A percentile compares a stretch with the other conserved stretches of the same genome.
Evolutionary conservation across 2,888 invertebrate genomes (phyloP).

Genomic region (Venustoraphidia nigricollis): DNA sequence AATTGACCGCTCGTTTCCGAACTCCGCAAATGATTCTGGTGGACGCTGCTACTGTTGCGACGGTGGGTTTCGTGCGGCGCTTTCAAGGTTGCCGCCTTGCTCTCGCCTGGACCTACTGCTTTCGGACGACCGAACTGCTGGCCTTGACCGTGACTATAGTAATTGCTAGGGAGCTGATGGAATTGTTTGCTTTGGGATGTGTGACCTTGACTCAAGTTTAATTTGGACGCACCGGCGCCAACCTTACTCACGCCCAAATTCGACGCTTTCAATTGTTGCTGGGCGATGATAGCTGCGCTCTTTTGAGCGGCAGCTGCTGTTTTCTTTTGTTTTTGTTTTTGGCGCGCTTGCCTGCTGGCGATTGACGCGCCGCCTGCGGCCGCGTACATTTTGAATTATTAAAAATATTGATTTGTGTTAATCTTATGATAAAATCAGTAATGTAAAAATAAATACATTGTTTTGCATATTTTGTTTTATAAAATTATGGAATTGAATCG

Average conservation of each 20-base stretch:
- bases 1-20: conserved; percentile 3
- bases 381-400: conserved; percentile 52
- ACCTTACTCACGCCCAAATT: no score
- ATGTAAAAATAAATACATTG: neutral
- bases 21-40: neutral
- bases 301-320: conserved; percentile 34
- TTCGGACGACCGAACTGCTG: conserved; percentile 13
- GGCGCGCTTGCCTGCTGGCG: conserved; percentile 64
- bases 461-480: neutral
- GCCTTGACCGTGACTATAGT: conserved; percentile 27
- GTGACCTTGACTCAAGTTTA: conserved; percentile 15
- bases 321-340: conserved; percentile 34
- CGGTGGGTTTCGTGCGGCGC: conserved; percentile 29
- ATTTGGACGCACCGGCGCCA: neutral
- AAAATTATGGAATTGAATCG: neutral
- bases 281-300: conserved; percentile 23
- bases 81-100: conserved; percentile 40
- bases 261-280: conserved; percentile 16
- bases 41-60: conserved; percentile 7
- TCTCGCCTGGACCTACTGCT: conserved; percentile 30
- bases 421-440: no score
- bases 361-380: conserved; percentile 79
- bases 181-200: conserved; percentile 33
- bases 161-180: conserved; percentile 35
- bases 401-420: no score